phyloP scores from a whole-genome alignment of 2,888 invertebrate genomes.

The Sthenelais limicola region DNA sequence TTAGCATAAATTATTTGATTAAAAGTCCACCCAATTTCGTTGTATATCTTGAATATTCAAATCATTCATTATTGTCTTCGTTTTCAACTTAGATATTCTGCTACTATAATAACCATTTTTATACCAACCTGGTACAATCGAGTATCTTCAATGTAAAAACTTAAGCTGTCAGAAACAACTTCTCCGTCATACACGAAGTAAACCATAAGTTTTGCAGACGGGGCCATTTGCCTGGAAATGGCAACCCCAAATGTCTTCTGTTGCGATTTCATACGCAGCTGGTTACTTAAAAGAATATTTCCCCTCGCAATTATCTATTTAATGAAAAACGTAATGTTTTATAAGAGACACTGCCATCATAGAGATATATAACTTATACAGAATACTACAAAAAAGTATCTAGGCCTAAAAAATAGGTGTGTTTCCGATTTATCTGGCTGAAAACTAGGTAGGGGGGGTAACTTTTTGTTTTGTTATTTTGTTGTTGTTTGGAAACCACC shows the following conservation, averaged over 20 bases:
- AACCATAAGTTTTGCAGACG: conserved; percentile 88
- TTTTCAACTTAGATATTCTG: no score
- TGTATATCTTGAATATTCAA: no score
- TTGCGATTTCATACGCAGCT: conserved; percentile 80
- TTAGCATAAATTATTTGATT: no score
- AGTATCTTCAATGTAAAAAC: conserved; percentile 94
- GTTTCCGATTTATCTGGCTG: no score
- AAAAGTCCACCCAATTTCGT: no score
- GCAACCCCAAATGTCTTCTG: conserved; percentile 73
- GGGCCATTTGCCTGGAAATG: conserved; percentile 79
- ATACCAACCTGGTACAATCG: conserved; percentile 79
- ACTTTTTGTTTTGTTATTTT: no score
- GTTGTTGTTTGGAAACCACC: no score
- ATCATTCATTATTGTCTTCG: no score
- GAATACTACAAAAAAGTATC: not conserved
- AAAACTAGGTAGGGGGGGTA: no score
- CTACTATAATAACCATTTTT: no score
- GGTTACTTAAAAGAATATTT: conserved; percentile 86
- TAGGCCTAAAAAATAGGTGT: not conserved
- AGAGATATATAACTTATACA: no score
- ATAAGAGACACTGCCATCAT: not conserved
- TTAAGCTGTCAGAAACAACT: conserved; percentile 90
- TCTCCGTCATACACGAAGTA: conserved; percentile 84
- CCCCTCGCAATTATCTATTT: conserved; percentile 88
- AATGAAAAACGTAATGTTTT: not conserved